Evolutionary conservation across 2,113 vertebrate genomes (phyloP).

Genomic region (Athene noctua): DNA sequence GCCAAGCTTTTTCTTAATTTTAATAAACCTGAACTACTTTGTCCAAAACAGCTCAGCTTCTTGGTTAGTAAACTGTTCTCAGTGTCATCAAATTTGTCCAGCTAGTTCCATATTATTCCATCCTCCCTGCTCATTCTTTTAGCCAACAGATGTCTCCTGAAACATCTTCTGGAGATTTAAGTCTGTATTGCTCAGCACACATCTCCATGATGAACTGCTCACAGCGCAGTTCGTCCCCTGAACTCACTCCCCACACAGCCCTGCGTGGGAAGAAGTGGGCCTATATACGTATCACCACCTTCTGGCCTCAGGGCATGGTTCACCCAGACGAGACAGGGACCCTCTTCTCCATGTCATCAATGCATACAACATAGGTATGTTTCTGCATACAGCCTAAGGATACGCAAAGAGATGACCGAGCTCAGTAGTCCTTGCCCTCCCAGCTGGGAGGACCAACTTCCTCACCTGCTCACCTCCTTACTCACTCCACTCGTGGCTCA

Average conservation of each 20-base stretch:
- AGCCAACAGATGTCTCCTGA: not conserved
- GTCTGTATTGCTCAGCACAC: not conserved
- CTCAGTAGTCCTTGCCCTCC: not conserved
- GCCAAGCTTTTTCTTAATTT: not conserved
- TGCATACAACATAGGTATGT: no score
- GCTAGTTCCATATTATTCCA: not conserved
- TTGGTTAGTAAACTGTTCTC: not conserved
- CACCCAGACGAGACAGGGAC: not conserved
- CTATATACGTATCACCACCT: not conserved
- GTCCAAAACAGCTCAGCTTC: not conserved
- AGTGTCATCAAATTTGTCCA: not conserved
- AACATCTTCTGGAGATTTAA: not conserved
- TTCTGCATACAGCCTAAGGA: not conserved
- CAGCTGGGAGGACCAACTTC: not conserved
- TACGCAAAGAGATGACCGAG: not conserved
- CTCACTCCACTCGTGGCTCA: not conserved
- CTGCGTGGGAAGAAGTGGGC: not conserved
- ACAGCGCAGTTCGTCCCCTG: not conserved
- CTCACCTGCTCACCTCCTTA: not conserved
- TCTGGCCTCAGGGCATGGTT: not conserved
- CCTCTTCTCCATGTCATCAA: accelerated
- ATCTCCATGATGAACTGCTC: not conserved
- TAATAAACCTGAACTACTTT: not conserved
- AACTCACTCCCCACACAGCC: not conserved
- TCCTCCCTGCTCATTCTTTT: not conserved